phyloP scores from a whole-genome alignment of 2,113 vertebrate species.

The Camelus bactrianus region DNA sequence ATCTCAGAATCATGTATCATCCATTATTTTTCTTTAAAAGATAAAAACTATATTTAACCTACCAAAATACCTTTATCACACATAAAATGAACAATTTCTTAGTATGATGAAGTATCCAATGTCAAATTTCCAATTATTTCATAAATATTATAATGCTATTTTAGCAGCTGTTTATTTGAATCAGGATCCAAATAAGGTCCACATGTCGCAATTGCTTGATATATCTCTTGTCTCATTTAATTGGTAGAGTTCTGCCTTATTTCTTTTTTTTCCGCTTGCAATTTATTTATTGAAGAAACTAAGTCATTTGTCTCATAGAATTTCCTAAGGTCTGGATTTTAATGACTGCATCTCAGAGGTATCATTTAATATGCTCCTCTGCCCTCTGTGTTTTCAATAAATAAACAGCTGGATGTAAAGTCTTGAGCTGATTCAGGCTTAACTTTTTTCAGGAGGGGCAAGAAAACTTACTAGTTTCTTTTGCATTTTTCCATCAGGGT shows the following conservation, averaged over 20 bases:
- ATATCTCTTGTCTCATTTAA: not conserved
- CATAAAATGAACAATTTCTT: not conserved
- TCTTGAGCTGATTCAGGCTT: not conserved
- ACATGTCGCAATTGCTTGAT: not conserved
- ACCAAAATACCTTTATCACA: not conserved
- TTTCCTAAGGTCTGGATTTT: not conserved
- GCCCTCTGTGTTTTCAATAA: not conserved
- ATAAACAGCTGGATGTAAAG: not conserved
- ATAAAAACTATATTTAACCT: not conserved
- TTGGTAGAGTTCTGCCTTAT: not conserved
- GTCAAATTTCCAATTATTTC: not conserved
- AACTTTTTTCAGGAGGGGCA: not conserved
- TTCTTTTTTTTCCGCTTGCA: not conserved
- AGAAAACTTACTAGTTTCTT: not conserved
- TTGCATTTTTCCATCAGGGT: not conserved
- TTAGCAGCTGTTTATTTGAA: constrained; percentile 13
- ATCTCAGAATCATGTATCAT: not conserved
- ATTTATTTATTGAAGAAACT: constrained; percentile 16
- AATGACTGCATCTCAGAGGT: not conserved
- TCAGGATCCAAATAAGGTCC: not conserved
- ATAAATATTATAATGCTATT: not conserved
- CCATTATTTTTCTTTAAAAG: not conserved
- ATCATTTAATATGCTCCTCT: not conserved
- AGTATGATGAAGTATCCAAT: not conserved
- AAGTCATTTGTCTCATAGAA: too few species aligned